These are phyloP conservation scores for Sapayoa aenigma DNA, from an alignment of 2,113 vertebrate species.

Conservation along the genomic window DNA sequence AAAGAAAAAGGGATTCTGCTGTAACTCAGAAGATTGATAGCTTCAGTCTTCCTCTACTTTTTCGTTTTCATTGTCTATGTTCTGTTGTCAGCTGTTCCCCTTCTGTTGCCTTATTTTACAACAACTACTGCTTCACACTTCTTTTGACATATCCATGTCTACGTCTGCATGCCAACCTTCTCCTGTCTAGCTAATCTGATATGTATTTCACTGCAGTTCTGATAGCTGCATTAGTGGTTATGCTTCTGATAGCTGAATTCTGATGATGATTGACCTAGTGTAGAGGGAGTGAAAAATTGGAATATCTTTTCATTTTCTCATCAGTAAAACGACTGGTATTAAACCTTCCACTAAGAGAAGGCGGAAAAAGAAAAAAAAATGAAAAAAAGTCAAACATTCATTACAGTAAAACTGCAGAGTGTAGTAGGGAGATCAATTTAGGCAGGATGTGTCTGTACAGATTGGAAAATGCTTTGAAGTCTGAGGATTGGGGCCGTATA, in stretches of 20 bases:
- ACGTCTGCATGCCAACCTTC: not conserved
- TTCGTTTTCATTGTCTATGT: not conserved
- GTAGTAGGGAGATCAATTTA: not conserved
- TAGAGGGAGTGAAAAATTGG: not conserved
- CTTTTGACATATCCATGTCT: not conserved
- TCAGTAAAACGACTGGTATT: not conserved
- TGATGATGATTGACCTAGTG: not conserved
- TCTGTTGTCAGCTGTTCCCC: not conserved
- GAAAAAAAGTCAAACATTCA: not conserved
- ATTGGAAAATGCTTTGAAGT: not conserved
- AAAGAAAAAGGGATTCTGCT: not conserved
- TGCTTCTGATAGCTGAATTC: not conserved
- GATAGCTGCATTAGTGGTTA: not conserved
- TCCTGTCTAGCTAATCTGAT: not conserved
- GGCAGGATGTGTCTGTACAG: not conserved
- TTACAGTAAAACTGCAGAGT: not conserved
- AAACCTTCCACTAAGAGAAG: not conserved
- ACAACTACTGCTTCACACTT: not conserved
- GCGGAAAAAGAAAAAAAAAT: rapidly evolving
- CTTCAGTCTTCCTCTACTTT: not conserved
- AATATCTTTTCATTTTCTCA: not conserved
- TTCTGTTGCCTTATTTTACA: not conserved
- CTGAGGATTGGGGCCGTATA: not conserved
- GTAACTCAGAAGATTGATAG: not conserved
- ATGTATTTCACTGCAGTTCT: not conserved